Evolutionary conservation across 1,140 invertebrate genomes (phyloP).

Genomic region (Meteorus sp.): DNA sequence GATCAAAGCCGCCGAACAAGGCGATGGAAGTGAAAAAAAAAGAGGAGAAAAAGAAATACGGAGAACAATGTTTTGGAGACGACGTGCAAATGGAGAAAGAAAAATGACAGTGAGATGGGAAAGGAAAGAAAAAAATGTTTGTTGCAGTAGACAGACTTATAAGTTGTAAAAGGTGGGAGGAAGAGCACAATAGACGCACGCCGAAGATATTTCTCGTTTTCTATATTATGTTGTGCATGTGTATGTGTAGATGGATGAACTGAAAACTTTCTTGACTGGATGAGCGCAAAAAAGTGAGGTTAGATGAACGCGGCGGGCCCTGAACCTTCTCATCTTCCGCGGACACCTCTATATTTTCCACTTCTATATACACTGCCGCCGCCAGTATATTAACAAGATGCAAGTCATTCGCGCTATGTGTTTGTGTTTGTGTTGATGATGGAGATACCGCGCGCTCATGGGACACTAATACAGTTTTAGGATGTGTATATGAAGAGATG

Average conservation of each 20-base stretch:
- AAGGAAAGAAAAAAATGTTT: too few relatives aligned
- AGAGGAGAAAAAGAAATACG: too few relatives aligned
- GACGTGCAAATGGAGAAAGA: slow-evolving; percentile 28
- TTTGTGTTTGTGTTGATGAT: too few relatives aligned
- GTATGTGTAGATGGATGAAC: background rate
- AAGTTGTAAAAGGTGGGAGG: slow-evolving; percentile 25
- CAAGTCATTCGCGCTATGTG: slow-evolving; percentile 10
- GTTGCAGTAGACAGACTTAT: too few relatives aligned
- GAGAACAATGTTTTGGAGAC: too few relatives aligned
- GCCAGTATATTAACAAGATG: background rate
- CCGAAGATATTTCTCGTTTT: background rate
- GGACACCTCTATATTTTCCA: slow-evolving; percentile 53
- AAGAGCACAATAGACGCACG: background rate
- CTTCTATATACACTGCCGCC: slow-evolving; percentile 13
- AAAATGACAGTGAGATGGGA: too few relatives aligned
- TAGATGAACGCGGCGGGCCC: slow-evolving; percentile 55
- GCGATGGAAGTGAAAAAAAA: slow-evolving; percentile 30
- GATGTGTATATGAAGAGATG: too few relatives aligned
- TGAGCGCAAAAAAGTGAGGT: slow-evolving; percentile 32
- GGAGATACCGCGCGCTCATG: too few relatives aligned
- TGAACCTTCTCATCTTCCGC: slow-evolving; percentile 57
- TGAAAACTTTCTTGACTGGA: background rate
- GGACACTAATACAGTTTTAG: too few relatives aligned
- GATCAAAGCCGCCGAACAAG: slow-evolving; percentile 32
- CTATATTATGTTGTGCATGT: too few relatives aligned